Conservation (phyloP, 2,888 invertebrate genomes). For the Plebejus melissa region DNA sequence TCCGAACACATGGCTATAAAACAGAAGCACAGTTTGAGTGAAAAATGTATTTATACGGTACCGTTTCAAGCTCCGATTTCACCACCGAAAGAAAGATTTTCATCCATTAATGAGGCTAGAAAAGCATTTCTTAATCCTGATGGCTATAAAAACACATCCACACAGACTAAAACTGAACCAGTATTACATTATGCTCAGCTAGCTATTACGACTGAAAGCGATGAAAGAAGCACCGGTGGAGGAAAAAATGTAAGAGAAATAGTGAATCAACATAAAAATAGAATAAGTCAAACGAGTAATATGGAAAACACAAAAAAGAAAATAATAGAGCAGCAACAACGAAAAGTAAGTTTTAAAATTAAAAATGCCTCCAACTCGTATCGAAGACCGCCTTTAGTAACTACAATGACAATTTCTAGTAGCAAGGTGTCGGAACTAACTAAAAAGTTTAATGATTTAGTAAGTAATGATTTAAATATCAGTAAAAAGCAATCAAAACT, state of each 20-base stretch:
- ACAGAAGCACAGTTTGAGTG: conserved; percentile 56
- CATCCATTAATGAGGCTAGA: conserved; percentile 63
- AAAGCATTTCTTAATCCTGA: conserved; percentile 65
- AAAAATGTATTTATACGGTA: conserved; percentile 62
- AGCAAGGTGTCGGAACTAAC: conserved; percentile 84
- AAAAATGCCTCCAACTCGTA: conserved; percentile 71
- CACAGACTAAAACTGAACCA: conserved; percentile 44
- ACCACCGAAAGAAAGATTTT: conserved; percentile 52
- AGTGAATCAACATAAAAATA: conserved; percentile 41
- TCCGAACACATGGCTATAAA: conserved; percentile 66
- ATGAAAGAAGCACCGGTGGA: conserved; percentile 73
- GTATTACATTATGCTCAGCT: conserved; percentile 66
- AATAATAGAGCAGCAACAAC: conserved; percentile 48
- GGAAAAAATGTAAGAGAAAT: conserved; percentile 47
- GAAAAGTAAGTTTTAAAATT: conserved; percentile 81
- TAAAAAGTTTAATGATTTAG: conserved; percentile 83
- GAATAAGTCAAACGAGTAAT: conserved; percentile 30
- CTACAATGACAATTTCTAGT: conserved; percentile 70
- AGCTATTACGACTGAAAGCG: conserved; percentile 62
- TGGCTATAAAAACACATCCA: conserved; percentile 42
- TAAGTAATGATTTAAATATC: conserved; percentile 60
- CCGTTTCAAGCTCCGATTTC: conserved; percentile 56
- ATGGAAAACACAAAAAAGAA: conserved; percentile 23
- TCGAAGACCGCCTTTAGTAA: conserved; percentile 60
- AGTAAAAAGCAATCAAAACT: conserved; percentile 77